phyloP scores from a whole-genome alignment of 2,113 vertebrate genomes.

The Gasterosteus nipponicus region DNA sequence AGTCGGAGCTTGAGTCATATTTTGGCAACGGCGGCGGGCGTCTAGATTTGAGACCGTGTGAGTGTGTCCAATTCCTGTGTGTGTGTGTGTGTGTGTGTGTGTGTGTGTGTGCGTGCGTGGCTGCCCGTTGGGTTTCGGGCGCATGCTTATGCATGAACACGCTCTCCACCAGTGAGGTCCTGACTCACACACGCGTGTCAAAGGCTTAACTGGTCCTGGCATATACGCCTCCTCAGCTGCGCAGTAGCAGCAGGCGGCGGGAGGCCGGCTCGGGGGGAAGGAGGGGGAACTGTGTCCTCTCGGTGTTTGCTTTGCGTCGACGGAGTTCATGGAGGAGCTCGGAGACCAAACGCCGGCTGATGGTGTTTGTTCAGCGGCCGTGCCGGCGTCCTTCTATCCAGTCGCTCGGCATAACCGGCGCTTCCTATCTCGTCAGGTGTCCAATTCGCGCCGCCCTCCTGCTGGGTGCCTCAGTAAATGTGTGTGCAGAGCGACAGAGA shows the following conservation, averaged over 20 bases:
- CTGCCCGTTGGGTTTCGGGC: conserved; percentile 48
- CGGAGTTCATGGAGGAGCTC: conserved; percentile 68
- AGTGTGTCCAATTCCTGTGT: conserved; percentile 29
- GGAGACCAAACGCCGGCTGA: conserved; percentile 62
- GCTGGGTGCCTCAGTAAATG: conserved; percentile 32
- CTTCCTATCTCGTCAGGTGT: conserved; percentile 53
- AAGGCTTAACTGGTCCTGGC: conserved; percentile 68
- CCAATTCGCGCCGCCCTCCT: conserved; percentile 27
- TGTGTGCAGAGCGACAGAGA: conserved; percentile 28
- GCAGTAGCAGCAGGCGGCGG: conserved; percentile 31
- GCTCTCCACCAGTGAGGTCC: conserved; percentile 61
- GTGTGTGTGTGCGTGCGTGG: conserved; percentile 30
- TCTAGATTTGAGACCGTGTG: conserved; percentile 28
- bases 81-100: conserved; percentile 41
- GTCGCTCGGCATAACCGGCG: conserved; percentile 35
- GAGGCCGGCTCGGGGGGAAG: conserved; percentile 10
- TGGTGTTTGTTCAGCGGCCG: conserved; percentile 68
- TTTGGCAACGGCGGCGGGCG: conserved; percentile 32
- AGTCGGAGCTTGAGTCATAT: conserved; percentile 31
- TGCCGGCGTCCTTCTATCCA: conserved; percentile 59
- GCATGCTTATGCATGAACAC: conserved; percentile 71
- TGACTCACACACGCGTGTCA: conserved; percentile 67
- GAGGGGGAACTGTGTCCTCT: conserved; percentile 45
- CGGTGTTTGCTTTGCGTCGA: conserved; percentile 59
- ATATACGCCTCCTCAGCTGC: conserved; percentile 55